A percentile compares a stretch with the other conserved stretches of the same genome.
phyloP scores from a whole-genome alignment of 2,888 invertebrate genomes.

The Meliscaeva auricollis region DNA sequence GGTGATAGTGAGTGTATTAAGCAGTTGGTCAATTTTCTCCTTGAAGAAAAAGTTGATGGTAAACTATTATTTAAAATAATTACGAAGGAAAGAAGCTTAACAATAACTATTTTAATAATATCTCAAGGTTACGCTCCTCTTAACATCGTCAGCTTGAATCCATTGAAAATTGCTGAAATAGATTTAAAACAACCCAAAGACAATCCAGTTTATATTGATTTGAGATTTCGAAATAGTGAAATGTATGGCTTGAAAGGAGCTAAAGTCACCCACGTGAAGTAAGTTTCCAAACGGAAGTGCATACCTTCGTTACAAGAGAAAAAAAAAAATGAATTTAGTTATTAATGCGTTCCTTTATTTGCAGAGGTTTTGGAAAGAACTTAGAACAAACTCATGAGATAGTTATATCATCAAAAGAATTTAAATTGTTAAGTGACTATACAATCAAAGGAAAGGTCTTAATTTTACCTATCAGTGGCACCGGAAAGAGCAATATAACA shows the following conservation, averaged over 20 bases:
- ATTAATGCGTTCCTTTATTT: not conserved
- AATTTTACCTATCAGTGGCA: conserved; percentile 81
- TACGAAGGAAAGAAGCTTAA: not conserved
- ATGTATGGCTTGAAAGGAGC: conserved; percentile 55
- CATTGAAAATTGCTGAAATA: conserved; percentile 67
- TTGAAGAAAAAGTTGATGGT: conserved; percentile 44
- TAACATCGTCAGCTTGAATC: conserved; percentile 72
- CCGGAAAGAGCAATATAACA: conserved; percentile 78
- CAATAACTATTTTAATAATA: not conserved
- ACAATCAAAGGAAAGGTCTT: conserved; percentile 81
- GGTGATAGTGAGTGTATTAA: conserved; percentile 72
- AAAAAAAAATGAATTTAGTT: too few relatives aligned
- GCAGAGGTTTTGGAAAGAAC: conserved; percentile 79
- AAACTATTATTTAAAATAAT: not conserved
- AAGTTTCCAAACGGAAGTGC: conserved; percentile 7
- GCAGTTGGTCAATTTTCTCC: conserved; percentile 61
- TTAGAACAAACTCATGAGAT: conserved; percentile 76
- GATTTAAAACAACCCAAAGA: conserved; percentile 75
- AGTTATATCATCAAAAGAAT: conserved; percentile 20
- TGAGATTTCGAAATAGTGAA: conserved; percentile 72
- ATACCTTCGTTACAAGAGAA: too few relatives aligned
- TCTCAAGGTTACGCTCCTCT: conserved; percentile 67
- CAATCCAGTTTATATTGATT: conserved; percentile 78
- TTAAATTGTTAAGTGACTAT: conserved; percentile 78
- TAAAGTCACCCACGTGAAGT: conserved; percentile 61